phyloP scores from a whole-genome alignment of 2,888 invertebrate species.

The Celastrina argiolus region DNA sequence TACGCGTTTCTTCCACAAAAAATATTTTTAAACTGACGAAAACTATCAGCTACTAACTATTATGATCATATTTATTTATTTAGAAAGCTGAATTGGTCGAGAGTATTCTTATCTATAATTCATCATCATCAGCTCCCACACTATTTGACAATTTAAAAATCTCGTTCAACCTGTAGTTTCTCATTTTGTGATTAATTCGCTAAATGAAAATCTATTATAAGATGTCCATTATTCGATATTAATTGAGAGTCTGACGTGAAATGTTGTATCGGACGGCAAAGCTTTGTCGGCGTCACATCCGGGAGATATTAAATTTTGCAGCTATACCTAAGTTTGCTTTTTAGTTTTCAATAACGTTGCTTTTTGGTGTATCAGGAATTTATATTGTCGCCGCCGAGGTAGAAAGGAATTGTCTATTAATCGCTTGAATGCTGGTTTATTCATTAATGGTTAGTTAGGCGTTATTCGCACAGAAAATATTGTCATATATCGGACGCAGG shows the following conservation, averaged over 20 bases:
- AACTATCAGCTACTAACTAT: no score
- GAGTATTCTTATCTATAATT: neutral
- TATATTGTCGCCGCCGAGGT: neutral
- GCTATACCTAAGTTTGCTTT: conserved; percentile 28
- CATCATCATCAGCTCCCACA: no score
- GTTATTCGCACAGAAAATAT: no score
- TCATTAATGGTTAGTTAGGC: no score
- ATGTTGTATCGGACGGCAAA: conserved; percentile 30
- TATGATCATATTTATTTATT: no score
- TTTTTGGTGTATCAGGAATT: conserved; percentile 12
- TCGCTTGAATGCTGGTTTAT: no score
- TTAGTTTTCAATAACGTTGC: conserved; percentile 17
- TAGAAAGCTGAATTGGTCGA: no score
- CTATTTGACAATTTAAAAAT: neutral
- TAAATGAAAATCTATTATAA: conserved; percentile 15
- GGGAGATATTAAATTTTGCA: conserved; percentile 39
- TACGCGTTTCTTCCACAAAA: no score
- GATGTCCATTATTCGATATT: conserved; percentile 12
- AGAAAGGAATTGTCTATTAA: neutral
- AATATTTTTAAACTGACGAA: neutral
- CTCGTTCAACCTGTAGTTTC: neutral
- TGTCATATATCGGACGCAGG: no score
- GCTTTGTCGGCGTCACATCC: conserved; percentile 31
- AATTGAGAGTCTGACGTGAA: conserved; percentile 12
- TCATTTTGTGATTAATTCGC: neutral